Percentiles rank a stretch among this genome's conserved stretches.
These are phyloP conservation scores for Drosophila paranaensis DNA, from an alignment of 2,888 invertebrate species.

Conservation along the genomic window DNA sequence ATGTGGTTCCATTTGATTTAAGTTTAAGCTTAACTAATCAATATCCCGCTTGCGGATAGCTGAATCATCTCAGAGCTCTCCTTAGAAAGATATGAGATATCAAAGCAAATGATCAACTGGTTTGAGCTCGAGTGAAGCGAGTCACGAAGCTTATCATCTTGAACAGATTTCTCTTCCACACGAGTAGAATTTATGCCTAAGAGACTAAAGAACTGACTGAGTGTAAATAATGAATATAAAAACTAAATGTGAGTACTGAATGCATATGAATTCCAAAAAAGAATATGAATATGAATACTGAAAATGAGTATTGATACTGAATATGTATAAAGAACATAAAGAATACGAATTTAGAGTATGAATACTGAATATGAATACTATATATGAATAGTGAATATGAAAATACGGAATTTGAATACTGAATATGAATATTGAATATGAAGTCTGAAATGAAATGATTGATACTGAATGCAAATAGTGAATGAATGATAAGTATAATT, in stretches of 20 bases:
- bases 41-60: neutral
- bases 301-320: neutral
- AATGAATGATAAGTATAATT: neutral
- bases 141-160: too few species aligned
- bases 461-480: neutral
- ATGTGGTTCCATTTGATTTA: slow-evolving; percentile 2
- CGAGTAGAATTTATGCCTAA: too few species aligned
- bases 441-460: neutral
- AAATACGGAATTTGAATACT: neutral
- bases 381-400: neutral
- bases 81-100: neutral
- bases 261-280: too few species aligned
- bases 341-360: neutral
- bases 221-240: too few species aligned
- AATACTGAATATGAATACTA: too few species aligned
- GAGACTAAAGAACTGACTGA: too few species aligned
- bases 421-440: neutral
- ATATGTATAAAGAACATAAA: neutral
- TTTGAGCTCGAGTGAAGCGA: too few species aligned
- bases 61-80: neutral
- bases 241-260: too few species aligned
- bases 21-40: slow-evolving; percentile 1
- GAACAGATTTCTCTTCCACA: too few species aligned
- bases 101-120: neutral
- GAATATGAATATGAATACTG: neutral